These are phyloP conservation scores for Stichodactyla helianthus DNA, from an alignment of 64 coral and sea anemone genomes.

Conservation along the genomic window DNA sequence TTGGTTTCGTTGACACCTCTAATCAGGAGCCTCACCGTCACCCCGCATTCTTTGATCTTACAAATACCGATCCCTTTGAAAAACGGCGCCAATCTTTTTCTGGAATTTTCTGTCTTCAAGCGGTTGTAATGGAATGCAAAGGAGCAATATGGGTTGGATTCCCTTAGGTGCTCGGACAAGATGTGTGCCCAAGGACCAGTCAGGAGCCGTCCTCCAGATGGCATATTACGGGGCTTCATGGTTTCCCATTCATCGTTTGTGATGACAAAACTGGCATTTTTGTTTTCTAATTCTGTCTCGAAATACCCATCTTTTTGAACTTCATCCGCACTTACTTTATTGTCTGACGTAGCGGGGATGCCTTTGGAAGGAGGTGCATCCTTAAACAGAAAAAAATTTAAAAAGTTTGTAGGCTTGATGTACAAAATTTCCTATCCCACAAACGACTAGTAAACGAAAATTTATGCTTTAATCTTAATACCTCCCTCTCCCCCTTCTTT, in stretches of 20 bases:
- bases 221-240: constrained; percentile 16
- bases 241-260: constrained; percentile 29
- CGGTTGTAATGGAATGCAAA: constrained; percentile 40
- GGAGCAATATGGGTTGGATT: constrained; percentile 16
- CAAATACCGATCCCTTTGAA: constrained; percentile 21
- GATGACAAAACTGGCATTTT: constrained; percentile 1
- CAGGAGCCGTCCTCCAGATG: constrained; percentile 23
- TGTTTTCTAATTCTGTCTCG: constrained; percentile 5
- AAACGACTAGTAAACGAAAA: too few species aligned
- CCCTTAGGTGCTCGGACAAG: background rate
- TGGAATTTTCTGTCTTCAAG: constrained; percentile 17
- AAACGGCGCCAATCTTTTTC: constrained; percentile 23
- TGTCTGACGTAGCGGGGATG: background rate
- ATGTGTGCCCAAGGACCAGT: constrained; percentile 28
- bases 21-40: background rate
- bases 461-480: too few species aligned
- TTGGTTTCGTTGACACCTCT: background rate
- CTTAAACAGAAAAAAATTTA: background rate
- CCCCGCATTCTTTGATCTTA: constrained; percentile 8
- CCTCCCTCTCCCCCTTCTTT: too few species aligned
- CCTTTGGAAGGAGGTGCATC: background rate
- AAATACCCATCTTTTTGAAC: constrained; percentile 22
- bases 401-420: too few species aligned
- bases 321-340: background rate
- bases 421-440: too few species aligned